These are phyloP conservation scores for Malacoctenus gilli DNA, from an alignment of 2,797 vertebrate genomes.

Conservation along the genomic window DNA sequence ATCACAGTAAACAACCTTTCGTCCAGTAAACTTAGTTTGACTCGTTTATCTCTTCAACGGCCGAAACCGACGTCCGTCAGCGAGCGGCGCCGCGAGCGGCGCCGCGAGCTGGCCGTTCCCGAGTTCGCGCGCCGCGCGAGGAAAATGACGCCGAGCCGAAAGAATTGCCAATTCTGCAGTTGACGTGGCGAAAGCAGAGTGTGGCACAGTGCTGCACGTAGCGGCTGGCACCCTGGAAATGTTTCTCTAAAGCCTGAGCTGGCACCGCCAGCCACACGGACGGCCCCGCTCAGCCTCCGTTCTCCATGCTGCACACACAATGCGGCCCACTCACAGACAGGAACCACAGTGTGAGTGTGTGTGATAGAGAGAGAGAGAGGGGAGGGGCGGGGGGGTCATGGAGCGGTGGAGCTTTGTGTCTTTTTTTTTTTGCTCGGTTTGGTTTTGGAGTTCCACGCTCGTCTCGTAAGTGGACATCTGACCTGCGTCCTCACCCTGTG, in stretches of 20 bases:
- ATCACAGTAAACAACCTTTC: too few relatives aligned
- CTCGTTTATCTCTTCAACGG: too few relatives aligned
- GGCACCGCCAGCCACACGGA: constrained; percentile 64
- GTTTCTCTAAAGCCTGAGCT: constrained; percentile 48
- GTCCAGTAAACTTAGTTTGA: too few relatives aligned
- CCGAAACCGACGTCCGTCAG: too few relatives aligned
- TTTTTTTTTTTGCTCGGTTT: too few relatives aligned
- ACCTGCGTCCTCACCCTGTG: too few relatives aligned
- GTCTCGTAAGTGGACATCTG: too few relatives aligned
- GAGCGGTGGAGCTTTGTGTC: too few relatives aligned
- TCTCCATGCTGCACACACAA: constrained; percentile 69
- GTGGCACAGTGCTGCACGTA: constrained; percentile 17
- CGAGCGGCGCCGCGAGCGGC: too few relatives aligned
- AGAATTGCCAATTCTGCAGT: constrained; percentile 4
- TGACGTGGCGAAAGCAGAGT: constrained; percentile 35
- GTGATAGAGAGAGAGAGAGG: background rate
- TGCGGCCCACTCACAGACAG: constrained; percentile 58
- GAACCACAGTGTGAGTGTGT: constrained; percentile 24
- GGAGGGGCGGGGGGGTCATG: constrained; percentile 9
- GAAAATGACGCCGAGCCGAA: constrained; percentile 8
- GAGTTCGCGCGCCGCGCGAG: too few relatives aligned
- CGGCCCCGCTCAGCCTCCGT: constrained; percentile 44
- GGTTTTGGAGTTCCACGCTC: too few relatives aligned
- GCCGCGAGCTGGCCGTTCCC: too few relatives aligned
- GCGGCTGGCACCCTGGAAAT: constrained; percentile 42